Percentiles rank a stretch among this genome's conserved stretches.
These are phyloP conservation scores for Laticauda laticaudata DNA, from an alignment of 2,113 vertebrate genomes.

Conservation along the genomic window DNA sequence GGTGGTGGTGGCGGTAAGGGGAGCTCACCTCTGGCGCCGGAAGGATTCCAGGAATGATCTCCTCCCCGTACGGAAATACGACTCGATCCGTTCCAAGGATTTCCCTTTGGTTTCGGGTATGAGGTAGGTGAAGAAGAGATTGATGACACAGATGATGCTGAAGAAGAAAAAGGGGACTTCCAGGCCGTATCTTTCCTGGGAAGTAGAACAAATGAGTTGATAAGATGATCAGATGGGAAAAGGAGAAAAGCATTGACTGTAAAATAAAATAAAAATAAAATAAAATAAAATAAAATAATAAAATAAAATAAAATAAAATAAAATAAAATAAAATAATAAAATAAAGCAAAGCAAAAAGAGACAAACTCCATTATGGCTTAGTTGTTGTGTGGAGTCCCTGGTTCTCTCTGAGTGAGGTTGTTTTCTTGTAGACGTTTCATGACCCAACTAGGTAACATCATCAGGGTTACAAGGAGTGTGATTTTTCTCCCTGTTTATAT, in stretches of 20 bases:
- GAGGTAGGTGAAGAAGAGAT: slow-evolving; percentile 84
- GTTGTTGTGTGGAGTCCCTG: not conserved
- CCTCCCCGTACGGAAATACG: slow-evolving; percentile 80
- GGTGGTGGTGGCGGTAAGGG: no score
- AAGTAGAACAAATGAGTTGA: rapidly evolving
- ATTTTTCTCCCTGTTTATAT: no score
- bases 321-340: not conserved
- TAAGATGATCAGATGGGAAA: not conserved
- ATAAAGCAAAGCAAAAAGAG: not conserved
- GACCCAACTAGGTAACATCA: not conserved
- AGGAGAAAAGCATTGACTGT: not conserved
- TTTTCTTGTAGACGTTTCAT: not conserved
- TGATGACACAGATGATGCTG: slow-evolving; percentile 73
- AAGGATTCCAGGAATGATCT: slow-evolving; percentile 58
- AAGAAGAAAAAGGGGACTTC: slow-evolving; percentile 87
- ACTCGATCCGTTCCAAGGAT: slow-evolving; percentile 91
- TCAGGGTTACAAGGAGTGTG: not conserved
- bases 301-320: not conserved
- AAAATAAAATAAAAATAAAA: not conserved
- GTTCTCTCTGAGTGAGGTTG: not conserved
- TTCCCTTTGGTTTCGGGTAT: slow-evolving; percentile 90
- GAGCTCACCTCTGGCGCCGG: not conserved
- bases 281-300: not conserved
- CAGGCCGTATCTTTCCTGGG: slow-evolving; percentile 75
- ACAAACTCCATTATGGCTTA: not conserved